Evolutionary conservation across 2,797 vertebrate species (phyloP), one percentile per base, ranked within the genome.

Genomic region (Siniperca scherzeri): DNA sequence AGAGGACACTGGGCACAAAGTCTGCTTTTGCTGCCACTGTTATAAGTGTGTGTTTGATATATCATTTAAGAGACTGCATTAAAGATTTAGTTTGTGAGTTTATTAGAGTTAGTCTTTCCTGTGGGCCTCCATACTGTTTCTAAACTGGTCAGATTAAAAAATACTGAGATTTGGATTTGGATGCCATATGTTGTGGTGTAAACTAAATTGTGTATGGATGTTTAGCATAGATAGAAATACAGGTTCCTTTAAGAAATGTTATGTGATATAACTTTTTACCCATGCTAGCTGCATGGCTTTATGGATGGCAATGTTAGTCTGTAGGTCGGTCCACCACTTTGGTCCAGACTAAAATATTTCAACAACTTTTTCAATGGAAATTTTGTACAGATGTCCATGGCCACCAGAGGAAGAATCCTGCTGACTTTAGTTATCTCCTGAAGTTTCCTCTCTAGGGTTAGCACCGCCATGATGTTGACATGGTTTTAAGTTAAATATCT

Each of bases 1-100:
- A 88, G 81, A 80, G 78, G 70, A 85, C 48, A 60, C 74, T 66
- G 80, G 74, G 82, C 84, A 76, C 70, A 83, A 66, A 66, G 74
- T 78, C 61, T 36, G 70, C 61, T 62, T 75, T 50, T 66, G 68
- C 76, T 52, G 64, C 67, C 7, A 4, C 73, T 61, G 33, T 70
- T 81, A 72, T 55, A 50, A 36, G 22, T 19, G 25, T 69, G 61
- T 74, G 53, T 75, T 69, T 82, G 55, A 36, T 46, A 14, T 53
- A 65, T 79, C 7, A 71, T 79, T 73, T 60, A 70, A 74, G 33
- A 75, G 52, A 71, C 40, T 46, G 40, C 11, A 38, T 68, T 67
- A 61, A 50, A 57, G 40, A 72, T 74, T 71, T 48, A 59, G 21
- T 27, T 25, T 66, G 17, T 46, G 22, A 44, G 22, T 70, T 66